Base-by-base conservation (phyloP, 1,140 invertebrate species). In the Dinoponera quadriceps region DNA sequence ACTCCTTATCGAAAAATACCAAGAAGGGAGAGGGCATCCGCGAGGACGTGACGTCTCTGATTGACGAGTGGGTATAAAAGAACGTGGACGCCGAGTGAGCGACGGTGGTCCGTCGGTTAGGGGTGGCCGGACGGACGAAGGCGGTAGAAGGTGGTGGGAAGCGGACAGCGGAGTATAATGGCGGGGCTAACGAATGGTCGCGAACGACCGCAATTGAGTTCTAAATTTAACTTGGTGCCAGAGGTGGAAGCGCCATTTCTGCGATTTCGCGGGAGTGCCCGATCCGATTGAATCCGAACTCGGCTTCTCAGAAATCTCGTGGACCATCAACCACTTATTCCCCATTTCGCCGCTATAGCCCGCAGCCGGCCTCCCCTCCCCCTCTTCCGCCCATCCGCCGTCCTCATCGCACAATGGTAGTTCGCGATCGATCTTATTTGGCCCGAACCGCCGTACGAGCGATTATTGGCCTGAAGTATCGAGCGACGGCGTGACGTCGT, bases 131-230 rank as follows among this genome's bases (percentile, higher is more conserved):
- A 22, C n/a, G 48, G 18, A 22, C 48, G 38, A 44, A 9, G 38
- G 38, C 33, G 48, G n/a, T 22, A n/a, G 22, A 18, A 14, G 29
- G n/a, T 14, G n/a, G 29, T n/a, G 20, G 66, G 33, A 20, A 48
- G 25, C 65, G 59, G 75, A 71, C 65, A 80, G 65, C 33, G 51
- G 22, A 71, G 75, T 80, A 80, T 80, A 80, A 80, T 80, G 54
- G 75, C 75, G 25, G 65, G 65, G 75, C 68, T 80, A 80, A 80
- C 75, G 75, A 80, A 80, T 80, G 75, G 75, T 80, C 65, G 63
- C 65, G 75, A 80, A 71, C 65, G 75, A 69, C 75, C 75, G 65
- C 75, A 80, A 80, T 80, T 69, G 75, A 80, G 75, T 80, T 80
- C 75, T 80, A 80, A 80, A 80, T 80, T 80, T 80, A 80, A 80